These are phyloP conservation scores for Ormyrus thymus DNA, from an alignment of 2,888 invertebrate genomes.

Conservation along the genomic window DNA sequence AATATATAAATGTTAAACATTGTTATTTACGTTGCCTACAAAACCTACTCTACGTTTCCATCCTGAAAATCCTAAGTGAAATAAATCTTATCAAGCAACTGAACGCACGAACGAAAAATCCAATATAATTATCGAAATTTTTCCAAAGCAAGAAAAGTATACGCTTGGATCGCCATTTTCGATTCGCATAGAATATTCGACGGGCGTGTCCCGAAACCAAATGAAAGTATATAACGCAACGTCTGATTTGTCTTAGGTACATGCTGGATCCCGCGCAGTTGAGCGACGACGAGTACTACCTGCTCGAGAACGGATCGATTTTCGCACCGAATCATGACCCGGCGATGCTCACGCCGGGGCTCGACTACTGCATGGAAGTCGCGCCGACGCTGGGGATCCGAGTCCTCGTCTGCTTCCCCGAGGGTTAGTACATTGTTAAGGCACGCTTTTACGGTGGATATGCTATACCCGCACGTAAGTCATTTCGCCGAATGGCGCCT, in stretches of 20 bases:
- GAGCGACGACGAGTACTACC: slow-evolving; percentile 77
- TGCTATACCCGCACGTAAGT: too few relatives aligned
- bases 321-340: slow-evolving; percentile 76
- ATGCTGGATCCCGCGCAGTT: slow-evolving; percentile 76
- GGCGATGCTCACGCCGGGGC: slow-evolving; percentile 75
- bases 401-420: slow-evolving; percentile 77
- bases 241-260: slow-evolving; percentile 73
- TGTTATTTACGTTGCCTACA: too few relatives aligned
- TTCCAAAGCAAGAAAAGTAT: too few relatives aligned
- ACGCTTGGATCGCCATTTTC: too few relatives aligned
- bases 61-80: too few relatives aligned
- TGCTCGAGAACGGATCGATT: slow-evolving; percentile 79
- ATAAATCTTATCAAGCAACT: too few relatives aligned
- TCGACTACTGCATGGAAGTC: slow-evolving; percentile 80
- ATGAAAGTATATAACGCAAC: slow-evolving; percentile 4
- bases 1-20: background rate
- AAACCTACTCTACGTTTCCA: too few relatives aligned
- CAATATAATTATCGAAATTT: too few relatives aligned
- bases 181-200: too few relatives aligned
- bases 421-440: slow-evolving; percentile 60
- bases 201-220: background rate
- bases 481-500: too few relatives aligned
- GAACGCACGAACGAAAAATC: too few relatives aligned
- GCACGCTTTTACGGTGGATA: background rate
- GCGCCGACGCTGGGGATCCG: slow-evolving; percentile 76